These are phyloP conservation scores for Troides helena DNA, from an alignment of 2,888 invertebrate species.

Conservation along the genomic window DNA sequence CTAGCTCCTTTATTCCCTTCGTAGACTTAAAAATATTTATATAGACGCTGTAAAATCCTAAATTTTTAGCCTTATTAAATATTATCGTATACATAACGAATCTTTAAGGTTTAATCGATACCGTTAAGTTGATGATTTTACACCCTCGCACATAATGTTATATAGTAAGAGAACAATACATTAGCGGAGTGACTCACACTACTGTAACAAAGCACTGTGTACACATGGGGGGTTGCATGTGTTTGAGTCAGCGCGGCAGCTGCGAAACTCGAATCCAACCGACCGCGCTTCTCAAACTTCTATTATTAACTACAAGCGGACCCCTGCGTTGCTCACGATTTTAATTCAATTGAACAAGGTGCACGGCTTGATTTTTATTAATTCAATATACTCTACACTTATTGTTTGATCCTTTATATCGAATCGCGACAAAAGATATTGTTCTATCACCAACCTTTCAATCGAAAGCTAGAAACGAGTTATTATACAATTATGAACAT, in stretches of 20 bases:
- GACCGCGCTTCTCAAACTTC: conserved; percentile 68
- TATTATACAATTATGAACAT: too few species aligned
- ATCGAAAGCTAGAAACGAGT: too few species aligned
- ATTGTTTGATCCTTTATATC: neutral
- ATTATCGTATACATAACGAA: too few species aligned
- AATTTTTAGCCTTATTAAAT: too few species aligned
- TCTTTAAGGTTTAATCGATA: conserved; percentile 16
- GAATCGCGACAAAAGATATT: too few species aligned
- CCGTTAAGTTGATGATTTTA: conserved; percentile 28
- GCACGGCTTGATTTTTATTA: neutral
- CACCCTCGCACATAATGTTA: conserved; percentile 39
- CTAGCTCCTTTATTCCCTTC: too few species aligned
- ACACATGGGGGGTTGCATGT: conserved; percentile 38
- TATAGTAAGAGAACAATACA: conserved; percentile 36
- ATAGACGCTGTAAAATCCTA: too few species aligned
- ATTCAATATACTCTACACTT: neutral
- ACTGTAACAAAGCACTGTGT: conserved; percentile 36
- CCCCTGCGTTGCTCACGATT: conserved; percentile 32
- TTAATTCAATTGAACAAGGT: neutral
- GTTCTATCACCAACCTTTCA: too few species aligned
- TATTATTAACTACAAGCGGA: conserved; percentile 43
- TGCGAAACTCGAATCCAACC: conserved; percentile 69
- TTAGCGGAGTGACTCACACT: conserved; percentile 38
- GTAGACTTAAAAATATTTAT: too few species aligned
- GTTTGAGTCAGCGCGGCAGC: conserved; percentile 60